Evolutionary conservation across 2,888 invertebrate genomes (phyloP), one percentile per base, ranked within the genome.

Genomic region (Dynastes tityus): DNA sequence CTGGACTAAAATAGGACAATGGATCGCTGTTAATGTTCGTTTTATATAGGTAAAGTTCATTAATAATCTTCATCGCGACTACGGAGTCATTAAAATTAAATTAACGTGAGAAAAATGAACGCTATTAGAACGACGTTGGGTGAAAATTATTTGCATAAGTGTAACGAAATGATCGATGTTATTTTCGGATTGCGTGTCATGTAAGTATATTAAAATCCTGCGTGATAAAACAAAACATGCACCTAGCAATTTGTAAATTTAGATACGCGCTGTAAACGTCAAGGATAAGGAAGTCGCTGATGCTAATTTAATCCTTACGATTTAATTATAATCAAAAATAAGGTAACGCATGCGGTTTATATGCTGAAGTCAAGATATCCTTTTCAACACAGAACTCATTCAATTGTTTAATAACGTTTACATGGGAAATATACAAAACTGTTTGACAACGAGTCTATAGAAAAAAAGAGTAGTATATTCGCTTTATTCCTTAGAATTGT

Each of bases 141-240:
- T 67, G 22, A 58, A 53, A 58, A 64, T 64, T 22, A 40, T 67
- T n/a, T 67, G 22, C 40, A 45, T 45, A 22, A 67, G 27, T 67
- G 45, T n/a, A 22, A 22, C 16, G 22, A 67, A 67, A 67, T 67
- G 65, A 67, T 67, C 40, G 45, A 67, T 67, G 40, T 67, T 67
- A 67, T 40, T 45, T 67, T 40, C 1, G 40, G 40, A 45, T 67
- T 45, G 65, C 65, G 45, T 45, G 45, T 11, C 32, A 32, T 32
- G 63, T 11, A 58, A 5, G 22, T 22, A 58, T 58, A 37, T 64
- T 40, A 67, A 67, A 32, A 22, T 45, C 27, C 37, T 8, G 40
- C 40, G 45, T 8, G 40, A 16, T 67, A 22, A 45, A 67, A 67
- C 40, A n/a, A n/a, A 40, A 40, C 16, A 65, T 65, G 40, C 53